Base-by-base conservation (phyloP, 2,113 vertebrate species). In the Microcebus griseorufus region DNA sequence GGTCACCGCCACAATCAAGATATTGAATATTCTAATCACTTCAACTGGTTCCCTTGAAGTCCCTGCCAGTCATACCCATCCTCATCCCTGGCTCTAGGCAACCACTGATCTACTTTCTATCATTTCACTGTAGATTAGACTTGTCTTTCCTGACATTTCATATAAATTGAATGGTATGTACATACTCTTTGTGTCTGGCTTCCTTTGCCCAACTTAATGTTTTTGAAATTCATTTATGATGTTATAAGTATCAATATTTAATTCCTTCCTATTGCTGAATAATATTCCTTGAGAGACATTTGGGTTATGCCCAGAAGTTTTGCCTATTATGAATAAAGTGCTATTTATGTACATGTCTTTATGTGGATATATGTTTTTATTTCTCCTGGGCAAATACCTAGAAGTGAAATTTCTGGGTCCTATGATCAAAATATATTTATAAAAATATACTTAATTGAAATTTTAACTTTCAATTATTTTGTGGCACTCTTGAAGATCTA, bases 381-480 rank as follows among this genome's bases (percentile, higher is more conserved):
- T 91, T 93, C 34, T 93, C 16, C 55, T 72, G 20, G n/a, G 11
- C 25, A 78, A 89, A 42, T 79, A 69, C 10, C 14, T 60, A 55
- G 20, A 85, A 69, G 9, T 91, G 27, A 22, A 80, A 92, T 70
- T 93, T 29, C 22, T 53, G 29, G 27, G 11, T 86, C 67, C 58
- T 27, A 39, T n/a, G 42, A 10, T 39, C n/a, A 90, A 29, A 67
- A 72, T 48, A 81, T 45, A 86, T 1, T 80, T 42, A 73, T 6
- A 45, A 90, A 29, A 67, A 72, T 48, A 81, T 45, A 86, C 2
- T 80, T 42, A 73, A 45, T 45, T 4, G 3, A 64, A 62, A 65
- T 67, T 55, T 73, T 96, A 89, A 25, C 60, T 95, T 93, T 80
- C 65, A 65, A 64, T 90, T 93, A 48, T 73, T 95, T 89, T 95